phyloP scores from a whole-genome alignment of 2,113 vertebrate genomes.

The Ovibos moschatus region DNA sequence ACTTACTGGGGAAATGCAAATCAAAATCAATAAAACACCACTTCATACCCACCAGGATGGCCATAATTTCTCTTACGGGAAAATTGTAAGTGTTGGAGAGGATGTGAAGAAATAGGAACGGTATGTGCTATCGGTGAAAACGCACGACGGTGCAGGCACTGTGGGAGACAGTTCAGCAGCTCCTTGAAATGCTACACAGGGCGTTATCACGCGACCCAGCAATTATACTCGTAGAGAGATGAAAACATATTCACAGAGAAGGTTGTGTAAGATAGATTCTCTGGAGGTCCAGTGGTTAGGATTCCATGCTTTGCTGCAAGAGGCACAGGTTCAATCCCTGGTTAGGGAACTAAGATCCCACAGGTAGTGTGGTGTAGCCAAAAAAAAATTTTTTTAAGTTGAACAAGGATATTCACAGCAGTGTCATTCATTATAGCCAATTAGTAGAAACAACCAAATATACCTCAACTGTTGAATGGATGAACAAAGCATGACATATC shows the following conservation, averaged over 20 bases:
- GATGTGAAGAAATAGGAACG: background rate
- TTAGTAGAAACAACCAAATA: background rate
- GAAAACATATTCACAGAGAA: background rate
- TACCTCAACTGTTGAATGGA: background rate
- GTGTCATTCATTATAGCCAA: background rate
- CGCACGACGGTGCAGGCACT: background rate
- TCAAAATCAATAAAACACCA: background rate
- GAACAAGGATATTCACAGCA: background rate
- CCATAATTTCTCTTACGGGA: background rate
- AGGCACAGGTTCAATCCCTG: background rate
- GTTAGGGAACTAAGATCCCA: background rate
- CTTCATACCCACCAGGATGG: background rate
- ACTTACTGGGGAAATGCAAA: background rate
- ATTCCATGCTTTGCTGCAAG: background rate
- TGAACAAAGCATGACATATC: background rate
- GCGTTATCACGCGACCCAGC: background rate
- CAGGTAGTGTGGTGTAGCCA: rapidly evolving
- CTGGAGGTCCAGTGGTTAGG: background rate
- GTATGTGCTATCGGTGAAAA: background rate
- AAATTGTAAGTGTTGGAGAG: background rate
- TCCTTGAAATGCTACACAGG: background rate
- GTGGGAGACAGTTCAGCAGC: background rate
- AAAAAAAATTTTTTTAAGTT: background rate
- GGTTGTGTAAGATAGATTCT: background rate
- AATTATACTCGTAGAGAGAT: background rate